phyloP scores from a whole-genome alignment of 2,797 vertebrate species.

The Carcharodon carcharias region DNA sequence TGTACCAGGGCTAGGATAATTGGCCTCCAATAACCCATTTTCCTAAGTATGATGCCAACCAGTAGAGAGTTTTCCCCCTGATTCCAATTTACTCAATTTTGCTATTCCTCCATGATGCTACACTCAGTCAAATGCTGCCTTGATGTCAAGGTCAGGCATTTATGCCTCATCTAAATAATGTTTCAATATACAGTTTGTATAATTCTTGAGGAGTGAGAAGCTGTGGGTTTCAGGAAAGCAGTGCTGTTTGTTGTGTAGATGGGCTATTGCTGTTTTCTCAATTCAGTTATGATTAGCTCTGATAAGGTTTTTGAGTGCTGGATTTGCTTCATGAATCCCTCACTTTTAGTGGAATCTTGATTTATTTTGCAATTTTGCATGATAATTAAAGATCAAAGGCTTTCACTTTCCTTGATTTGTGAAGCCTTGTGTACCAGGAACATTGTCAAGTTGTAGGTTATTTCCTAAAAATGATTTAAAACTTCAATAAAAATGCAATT shows the following conservation, averaged over 20 bases:
- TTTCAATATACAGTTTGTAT: not conserved
- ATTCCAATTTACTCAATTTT: not conserved
- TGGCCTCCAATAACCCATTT: too few relatives aligned
- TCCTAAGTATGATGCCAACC: too few relatives aligned
- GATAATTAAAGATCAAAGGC: not conserved
- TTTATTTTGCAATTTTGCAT: not conserved
- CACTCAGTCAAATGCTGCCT: not conserved
- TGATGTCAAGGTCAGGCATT: not conserved
- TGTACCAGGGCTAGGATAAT: too few relatives aligned
- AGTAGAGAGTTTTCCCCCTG: too few relatives aligned
- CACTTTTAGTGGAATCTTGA: constrained; percentile 3
- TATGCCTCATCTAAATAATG: not conserved
- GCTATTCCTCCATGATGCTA: not conserved
- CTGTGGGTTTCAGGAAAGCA: not conserved
- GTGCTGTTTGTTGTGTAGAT: not conserved
- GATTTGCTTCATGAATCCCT: not conserved
- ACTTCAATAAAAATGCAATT: constrained; percentile 3
- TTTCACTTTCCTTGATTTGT: not conserved
- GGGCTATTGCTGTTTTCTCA: not conserved
- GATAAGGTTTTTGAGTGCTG: not conserved
- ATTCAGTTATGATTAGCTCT: not conserved
- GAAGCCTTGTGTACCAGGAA: not conserved
- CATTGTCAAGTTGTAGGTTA: not conserved
- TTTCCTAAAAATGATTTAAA: constrained; percentile 16
- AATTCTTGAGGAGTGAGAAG: not conserved